Conservation (phyloP, 2,113 vertebrate species). For the Girardinichthys multiradiatus region DNA sequence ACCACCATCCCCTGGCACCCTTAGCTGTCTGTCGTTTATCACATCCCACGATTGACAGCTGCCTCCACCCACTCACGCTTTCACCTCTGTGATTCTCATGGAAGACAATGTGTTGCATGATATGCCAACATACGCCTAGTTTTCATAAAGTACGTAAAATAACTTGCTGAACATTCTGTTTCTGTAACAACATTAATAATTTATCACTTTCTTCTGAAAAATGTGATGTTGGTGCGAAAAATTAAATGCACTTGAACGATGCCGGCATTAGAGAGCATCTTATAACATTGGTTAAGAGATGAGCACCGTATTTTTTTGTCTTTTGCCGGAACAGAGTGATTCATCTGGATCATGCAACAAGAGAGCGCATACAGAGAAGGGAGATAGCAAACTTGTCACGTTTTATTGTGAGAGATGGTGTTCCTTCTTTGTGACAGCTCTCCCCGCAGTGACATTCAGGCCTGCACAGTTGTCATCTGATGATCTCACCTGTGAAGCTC, state of each 20-base stretch:
- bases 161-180: background rate
- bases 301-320: background rate
- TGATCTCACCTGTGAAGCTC: conserved; percentile 55
- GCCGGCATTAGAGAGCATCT: background rate
- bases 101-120: conserved; percentile 57
- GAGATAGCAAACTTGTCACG: conserved; percentile 43
- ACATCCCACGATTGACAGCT: conserved; percentile 75
- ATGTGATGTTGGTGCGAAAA: background rate
- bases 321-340: conserved; percentile 17
- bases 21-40: conserved; percentile 71
- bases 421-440: conserved; percentile 40
- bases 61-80: conserved; percentile 65
- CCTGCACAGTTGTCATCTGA: conserved; percentile 46
- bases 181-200: conserved; percentile 4
- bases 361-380: conserved; percentile 5
- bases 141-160: background rate
- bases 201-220: background rate
- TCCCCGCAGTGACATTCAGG: conserved; percentile 54
- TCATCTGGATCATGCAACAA: conserved; percentile 24
- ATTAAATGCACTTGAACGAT: conserved; percentile 6
- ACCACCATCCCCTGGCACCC: conserved; percentile 26
- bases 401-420: conserved; percentile 28
- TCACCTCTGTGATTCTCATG: conserved; percentile 66
- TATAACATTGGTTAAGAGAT: conserved; percentile 4
- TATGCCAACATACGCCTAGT: conserved; percentile 5